Base-by-base conservation (phyloP, 2,113 vertebrate genomes). In the Dipodomys merriami region DNA sequence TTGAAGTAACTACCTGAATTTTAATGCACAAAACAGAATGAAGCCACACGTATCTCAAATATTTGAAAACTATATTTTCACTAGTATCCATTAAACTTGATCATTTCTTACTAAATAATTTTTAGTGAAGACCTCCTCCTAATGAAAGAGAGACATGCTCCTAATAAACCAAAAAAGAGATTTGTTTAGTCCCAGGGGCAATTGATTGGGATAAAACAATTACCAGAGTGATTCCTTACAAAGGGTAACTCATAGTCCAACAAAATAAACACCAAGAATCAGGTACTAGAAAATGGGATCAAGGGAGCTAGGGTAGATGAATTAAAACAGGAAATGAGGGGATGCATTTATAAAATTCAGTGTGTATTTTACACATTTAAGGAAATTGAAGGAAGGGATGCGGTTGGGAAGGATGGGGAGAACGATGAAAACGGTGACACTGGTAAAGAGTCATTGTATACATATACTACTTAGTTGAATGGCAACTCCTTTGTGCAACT, bases 11-110 rank as follows among this genome's bases (percentile, higher is more conserved):
- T 78, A 27, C 53, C 20, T 86, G 7, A 69, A 91, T 91, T 80
- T 77, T 65, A 92, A 57, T 6, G 8, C 25, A 39, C 83, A 25
- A 93, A 91, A 91, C 2, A 84, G 8, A 94, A 90, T 25, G 67
- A 81, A 83, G 22, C 18, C 72, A 78, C 30, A 77, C 82, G 83
- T 81, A 25, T 74, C 64, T 22, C 22, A 92, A 76, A 57, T 72
- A 84, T 86, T 67, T 95, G 62, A 7, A 92, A 94, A 77, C 53
- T 29, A 39, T 8, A 1, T 94, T 72, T 91, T 83, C 65, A 87
- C 7, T 19, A 35, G 39, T 84, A 73, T 25, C 7, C 39, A 71
- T 82, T 69, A 64, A 77, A 64, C 83, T 76, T 49, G 35, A 16
- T 67, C 67, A 68, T 91, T 79, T 8, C 35, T 94, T 80, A 76